A percentile compares a stretch with the other conserved stretches of the same genome.
These are phyloP conservation scores for Nomada flava DNA, from an alignment of 2,888 invertebrate species.

Conservation along the genomic window DNA sequence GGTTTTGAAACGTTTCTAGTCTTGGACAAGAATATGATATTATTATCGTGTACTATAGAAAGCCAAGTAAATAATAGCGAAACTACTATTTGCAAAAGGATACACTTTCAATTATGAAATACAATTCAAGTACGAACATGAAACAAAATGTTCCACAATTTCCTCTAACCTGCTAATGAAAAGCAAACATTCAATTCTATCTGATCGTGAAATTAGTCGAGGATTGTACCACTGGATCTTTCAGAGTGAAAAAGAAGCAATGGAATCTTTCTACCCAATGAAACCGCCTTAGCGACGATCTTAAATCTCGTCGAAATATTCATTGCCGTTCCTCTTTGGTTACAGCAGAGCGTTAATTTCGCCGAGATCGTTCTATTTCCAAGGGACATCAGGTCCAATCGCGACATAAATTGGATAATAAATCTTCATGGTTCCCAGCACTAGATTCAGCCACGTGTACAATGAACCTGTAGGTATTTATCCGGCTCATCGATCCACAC, in stretches of 20 bases:
- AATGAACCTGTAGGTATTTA: conserved; percentile 30
- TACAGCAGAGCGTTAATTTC: conserved; percentile 41
- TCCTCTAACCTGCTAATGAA: no score
- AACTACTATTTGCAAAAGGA: no score
- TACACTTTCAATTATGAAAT: no score
- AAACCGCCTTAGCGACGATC: background rate
- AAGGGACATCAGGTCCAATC: conserved; percentile 24
- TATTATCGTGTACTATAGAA: no score
- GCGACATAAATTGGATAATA: conserved; percentile 61
- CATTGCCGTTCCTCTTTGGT: conserved; percentile 6
- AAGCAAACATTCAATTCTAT: no score
- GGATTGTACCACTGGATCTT: background rate
- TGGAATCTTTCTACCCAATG: background rate
- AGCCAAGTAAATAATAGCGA: no score
- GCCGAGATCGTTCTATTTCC: conserved; percentile 24
- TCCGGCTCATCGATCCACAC: conserved; percentile 2
- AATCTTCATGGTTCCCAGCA: conserved; percentile 40
- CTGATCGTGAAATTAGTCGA: background rate
- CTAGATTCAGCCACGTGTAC: conserved; percentile 11
- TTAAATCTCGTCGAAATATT: conserved; percentile 31
- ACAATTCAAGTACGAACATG: no score
- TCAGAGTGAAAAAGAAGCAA: background rate
- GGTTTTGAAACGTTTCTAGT: no score
- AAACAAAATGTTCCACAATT: no score
- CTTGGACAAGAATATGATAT: no score